phyloP scores from a whole-genome alignment of 2,113 vertebrate genomes.

The Neodon shergylaensis region DNA sequence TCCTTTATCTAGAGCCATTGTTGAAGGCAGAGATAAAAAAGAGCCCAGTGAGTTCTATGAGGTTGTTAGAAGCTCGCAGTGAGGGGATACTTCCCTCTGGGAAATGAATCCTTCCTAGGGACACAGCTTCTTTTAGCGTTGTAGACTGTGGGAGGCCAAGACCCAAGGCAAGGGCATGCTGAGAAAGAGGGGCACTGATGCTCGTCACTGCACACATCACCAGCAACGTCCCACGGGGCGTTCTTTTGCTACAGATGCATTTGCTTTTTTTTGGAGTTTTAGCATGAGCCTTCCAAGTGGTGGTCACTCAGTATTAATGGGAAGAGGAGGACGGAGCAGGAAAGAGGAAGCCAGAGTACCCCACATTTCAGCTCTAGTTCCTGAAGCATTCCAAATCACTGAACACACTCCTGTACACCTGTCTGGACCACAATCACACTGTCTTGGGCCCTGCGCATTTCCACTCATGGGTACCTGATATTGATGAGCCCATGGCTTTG shows the following conservation, averaged over 20 bases:
- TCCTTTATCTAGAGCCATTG: not conserved
- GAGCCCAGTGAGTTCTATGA: not conserved
- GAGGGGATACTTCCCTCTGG: not conserved
- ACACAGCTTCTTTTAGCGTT: not conserved
- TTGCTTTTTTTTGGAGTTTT: not conserved
- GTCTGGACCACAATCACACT: not conserved
- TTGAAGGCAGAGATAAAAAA: not conserved
- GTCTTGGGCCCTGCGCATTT: not conserved
- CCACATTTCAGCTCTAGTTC: not conserved
- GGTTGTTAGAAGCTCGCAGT: not conserved
- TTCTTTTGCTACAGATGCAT: not conserved
- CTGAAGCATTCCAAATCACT: not conserved
- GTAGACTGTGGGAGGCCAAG: accelerated
- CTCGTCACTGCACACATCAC: not conserved
- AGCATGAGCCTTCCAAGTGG: not conserved
- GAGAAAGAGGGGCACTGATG: not conserved
- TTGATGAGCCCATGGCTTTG: not conserved
- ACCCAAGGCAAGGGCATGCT: not conserved
- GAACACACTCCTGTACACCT: not conserved
- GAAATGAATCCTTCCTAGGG: not conserved
- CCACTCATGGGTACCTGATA: not conserved
- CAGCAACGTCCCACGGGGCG: accelerated
- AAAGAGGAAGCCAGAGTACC: not conserved
- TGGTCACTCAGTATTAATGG: not conserved
- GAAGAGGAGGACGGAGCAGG: not conserved